These are phyloP conservation scores for Malurus cyaneus DNA, from an alignment of 2,113 vertebrate species.

Conservation along the genomic window DNA sequence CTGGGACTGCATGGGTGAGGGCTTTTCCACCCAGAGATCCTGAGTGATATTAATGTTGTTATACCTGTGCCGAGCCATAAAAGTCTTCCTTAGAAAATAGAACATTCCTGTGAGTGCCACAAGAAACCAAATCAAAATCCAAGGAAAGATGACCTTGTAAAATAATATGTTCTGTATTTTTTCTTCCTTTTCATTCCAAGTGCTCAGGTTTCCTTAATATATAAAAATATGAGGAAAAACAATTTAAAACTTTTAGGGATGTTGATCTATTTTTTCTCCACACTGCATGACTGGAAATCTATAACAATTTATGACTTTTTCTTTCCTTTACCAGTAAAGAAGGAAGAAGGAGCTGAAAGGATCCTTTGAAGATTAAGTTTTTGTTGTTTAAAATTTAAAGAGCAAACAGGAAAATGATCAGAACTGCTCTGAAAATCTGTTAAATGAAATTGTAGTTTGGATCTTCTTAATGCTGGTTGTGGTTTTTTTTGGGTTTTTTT, in stretches of 20 bases:
- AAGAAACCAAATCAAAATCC: not conserved
- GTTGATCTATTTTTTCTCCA: not conserved
- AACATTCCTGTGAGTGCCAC: not conserved
- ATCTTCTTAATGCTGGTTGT: not conserved
- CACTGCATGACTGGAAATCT: not conserved
- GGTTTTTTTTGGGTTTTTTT: not conserved
- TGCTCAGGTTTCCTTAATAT: not conserved
- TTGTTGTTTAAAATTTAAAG: not conserved
- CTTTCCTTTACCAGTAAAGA: not conserved
- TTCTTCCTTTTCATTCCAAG: not conserved
- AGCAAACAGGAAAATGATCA: not conserved
- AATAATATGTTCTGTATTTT: not conserved
- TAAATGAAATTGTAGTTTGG: not conserved
- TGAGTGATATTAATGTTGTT: not conserved
- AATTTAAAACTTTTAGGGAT: not conserved
- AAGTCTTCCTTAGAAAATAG: not conserved
- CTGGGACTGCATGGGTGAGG: accelerated
- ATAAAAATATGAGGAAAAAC: not conserved
- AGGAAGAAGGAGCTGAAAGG: not conserved
- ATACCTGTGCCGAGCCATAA: not conserved
- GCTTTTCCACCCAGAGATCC: accelerated
- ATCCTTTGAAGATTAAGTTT: not conserved
- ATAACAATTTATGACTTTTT: not conserved
- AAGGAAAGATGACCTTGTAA: not conserved
- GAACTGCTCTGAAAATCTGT: not conserved